These are phyloP conservation scores for Oxytorus armatus DNA, from an alignment of 2,888 invertebrate species.

Conservation along the genomic window DNA sequence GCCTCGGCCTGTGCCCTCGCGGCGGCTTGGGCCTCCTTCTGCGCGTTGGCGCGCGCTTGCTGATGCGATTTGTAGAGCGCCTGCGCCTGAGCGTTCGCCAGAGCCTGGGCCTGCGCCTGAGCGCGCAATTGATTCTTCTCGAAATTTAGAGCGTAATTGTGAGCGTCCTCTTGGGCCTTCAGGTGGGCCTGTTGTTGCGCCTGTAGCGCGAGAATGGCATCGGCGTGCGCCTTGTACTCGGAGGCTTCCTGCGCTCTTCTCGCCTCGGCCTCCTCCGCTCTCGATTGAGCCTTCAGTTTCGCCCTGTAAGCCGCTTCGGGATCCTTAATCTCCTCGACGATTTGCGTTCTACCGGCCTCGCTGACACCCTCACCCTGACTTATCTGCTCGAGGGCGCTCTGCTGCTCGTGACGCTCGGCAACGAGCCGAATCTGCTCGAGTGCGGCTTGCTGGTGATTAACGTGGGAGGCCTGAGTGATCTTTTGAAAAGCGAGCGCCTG, in stretches of 20 bases:
- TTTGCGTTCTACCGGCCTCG: constrained; percentile 80
- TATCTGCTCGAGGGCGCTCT: constrained; percentile 81
- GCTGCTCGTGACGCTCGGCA: constrained; percentile 77
- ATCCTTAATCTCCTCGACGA: constrained; percentile 78
- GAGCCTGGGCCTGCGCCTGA: constrained; percentile 81
- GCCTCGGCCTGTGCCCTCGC: constrained; percentile 79
- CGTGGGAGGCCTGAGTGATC: constrained; percentile 79
- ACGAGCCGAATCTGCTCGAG: constrained; percentile 80
- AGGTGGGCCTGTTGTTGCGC: constrained; percentile 81
- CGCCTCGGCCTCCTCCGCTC: constrained; percentile 79
- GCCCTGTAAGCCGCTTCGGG: constrained; percentile 80
- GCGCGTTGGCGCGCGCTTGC: constrained; percentile 78
- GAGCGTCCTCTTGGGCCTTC: constrained; percentile 81
- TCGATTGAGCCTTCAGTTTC: constrained; percentile 78
- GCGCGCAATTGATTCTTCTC: constrained; percentile 81
- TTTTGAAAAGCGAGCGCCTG: constrained; percentile 82
- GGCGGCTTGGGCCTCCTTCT: constrained; percentile 78
- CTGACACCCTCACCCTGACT: constrained; percentile 80
- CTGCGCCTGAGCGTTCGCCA: constrained; percentile 82
- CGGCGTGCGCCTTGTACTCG: constrained; percentile 82
- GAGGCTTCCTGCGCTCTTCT: constrained; percentile 80
- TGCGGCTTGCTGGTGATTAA: constrained; percentile 79
- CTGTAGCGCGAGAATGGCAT: constrained; percentile 81
- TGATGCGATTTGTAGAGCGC: constrained; percentile 80
- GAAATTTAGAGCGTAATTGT: constrained; percentile 79